Base-by-base conservation (phyloP, 1,140 invertebrate genomes). In the Drosophila bipectinata region DNA sequence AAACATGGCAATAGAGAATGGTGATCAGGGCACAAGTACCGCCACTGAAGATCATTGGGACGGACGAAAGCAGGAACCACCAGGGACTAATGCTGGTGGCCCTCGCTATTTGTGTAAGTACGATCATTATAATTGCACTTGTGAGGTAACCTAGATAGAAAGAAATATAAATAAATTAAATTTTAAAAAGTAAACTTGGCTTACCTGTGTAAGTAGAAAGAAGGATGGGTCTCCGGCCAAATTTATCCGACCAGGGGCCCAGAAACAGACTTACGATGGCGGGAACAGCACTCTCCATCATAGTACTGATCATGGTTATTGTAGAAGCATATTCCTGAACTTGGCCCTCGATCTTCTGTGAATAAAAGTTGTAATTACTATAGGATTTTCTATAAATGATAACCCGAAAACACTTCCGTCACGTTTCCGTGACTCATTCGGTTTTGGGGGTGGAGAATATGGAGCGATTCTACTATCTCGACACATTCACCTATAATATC, bases 161-260 rank as follows among this genome's bases (percentile, higher is more conserved):
- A 52, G 7, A 24, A 6, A 45, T 18, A n/a, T 0, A 30, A 44
- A 18, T 44, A 15, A 7, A 41, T 14, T 5, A 15, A 41, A 14
- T 37, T n/a, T 2, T 37, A 4, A 14, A 12, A 7, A 12, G 5
- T 44, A 5, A 45, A 5, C 18, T 8, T 21, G 3, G 1, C 61
- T 90, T 5, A 94, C 94, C 94, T 58, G 92, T 79, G 54, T 93
- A 91, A 32, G 93, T 91, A 3, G 92, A 73, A 1, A 95, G 75
- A 12, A 96, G 76, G 47, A 96, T 90, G 10, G 95, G 95, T 76
- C 95, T 94, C 12, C 95, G 92, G 41, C 95, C 95, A 91, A 95
- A 93, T 47, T 92, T 93, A 78, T 96, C 95, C 58, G 95, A 96
- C 95, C 95, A 96, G 3, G 95, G 94, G 39, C 95, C 95, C 24